Evolutionary conservation across 2,888 invertebrate species (phyloP).

Genomic region (Resseliella maxima): DNA sequence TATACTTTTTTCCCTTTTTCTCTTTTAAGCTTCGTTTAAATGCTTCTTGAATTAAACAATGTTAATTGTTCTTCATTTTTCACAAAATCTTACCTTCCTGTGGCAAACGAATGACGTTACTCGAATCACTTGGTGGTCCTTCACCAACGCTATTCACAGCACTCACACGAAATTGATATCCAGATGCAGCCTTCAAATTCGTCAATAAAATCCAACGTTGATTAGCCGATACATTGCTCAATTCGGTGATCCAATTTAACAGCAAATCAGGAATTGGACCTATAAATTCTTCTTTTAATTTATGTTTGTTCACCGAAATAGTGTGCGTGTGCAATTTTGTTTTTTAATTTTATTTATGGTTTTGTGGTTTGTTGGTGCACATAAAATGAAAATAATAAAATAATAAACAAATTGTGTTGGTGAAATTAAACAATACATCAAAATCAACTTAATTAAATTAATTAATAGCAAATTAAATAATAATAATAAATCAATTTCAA

Average conservation of each 20-base stretch:
- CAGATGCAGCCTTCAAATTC: slow-evolving; percentile 91
- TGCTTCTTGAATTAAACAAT: no score
- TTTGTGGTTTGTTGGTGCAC: slow-evolving; percentile 6
- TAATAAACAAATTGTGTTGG: slow-evolving; percentile 58
- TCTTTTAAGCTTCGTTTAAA: no score
- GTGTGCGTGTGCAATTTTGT: slow-evolving; percentile 55
- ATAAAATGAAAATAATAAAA: slow-evolving; percentile 28
- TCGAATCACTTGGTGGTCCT: slow-evolving; percentile 90
- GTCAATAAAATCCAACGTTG: slow-evolving; percentile 84
- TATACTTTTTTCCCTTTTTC: no score
- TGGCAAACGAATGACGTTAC: slow-evolving; percentile 89
- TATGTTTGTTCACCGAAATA: slow-evolving; percentile 56
- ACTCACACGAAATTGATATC: slow-evolving; percentile 96
- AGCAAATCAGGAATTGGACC: slow-evolving; percentile 88
- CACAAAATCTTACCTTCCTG: slow-evolving; percentile 85
- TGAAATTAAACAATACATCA: slow-evolving; percentile 58
- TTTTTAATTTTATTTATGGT: background rate
- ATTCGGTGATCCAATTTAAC: slow-evolving; percentile 88
- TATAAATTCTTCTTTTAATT: slow-evolving; percentile 70
- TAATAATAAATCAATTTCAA: background rate
- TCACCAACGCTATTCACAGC: slow-evolving; percentile 97
- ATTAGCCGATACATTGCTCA: slow-evolving; percentile 84
- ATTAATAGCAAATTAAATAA: background rate
- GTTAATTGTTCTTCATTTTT: background rate
- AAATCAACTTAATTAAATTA: background rate